These are phyloP conservation scores for Spilogale gracilis DNA, from an alignment of 2,113 vertebrate genomes.

Conservation along the genomic window DNA sequence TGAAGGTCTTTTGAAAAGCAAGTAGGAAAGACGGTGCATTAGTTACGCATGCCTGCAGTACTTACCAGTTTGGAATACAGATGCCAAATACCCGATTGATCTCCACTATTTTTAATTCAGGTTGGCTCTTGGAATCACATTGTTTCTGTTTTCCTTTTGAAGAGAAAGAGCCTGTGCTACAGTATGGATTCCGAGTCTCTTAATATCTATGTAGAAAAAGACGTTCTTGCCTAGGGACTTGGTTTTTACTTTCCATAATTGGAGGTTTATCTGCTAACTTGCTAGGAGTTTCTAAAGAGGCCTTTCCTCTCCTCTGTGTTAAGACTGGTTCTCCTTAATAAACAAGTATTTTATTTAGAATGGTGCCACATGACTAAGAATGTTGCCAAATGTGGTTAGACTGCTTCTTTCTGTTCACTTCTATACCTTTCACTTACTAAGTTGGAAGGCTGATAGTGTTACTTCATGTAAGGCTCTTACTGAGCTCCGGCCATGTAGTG, in stretches of 20 bases:
- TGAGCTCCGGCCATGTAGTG: background rate
- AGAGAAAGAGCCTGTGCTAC: background rate
- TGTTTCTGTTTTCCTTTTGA: background rate
- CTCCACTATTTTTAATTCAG: background rate
- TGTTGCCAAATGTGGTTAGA: background rate
- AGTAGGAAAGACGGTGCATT: background rate
- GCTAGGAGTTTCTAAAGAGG: background rate
- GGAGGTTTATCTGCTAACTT: background rate
- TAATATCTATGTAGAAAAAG: background rate
- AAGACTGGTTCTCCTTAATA: background rate
- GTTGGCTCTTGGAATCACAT: background rate
- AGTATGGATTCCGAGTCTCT: background rate
- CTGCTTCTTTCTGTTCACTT: background rate
- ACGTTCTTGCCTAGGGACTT: background rate
- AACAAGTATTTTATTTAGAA: background rate
- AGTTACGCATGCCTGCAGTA: background rate
- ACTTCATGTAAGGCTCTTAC: background rate
- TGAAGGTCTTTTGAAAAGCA: constrained; percentile 70
- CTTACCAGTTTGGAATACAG: background rate
- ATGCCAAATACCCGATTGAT: background rate
- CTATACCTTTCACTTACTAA: background rate
- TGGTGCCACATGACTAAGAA: background rate
- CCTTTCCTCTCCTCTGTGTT: background rate
- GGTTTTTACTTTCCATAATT: background rate
- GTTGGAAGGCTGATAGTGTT: background rate